Evolutionary conservation across 2,113 vertebrate species (phyloP), one percentile per base, ranked within the genome.

Genomic region (Diphyllodes magnificus): DNA sequence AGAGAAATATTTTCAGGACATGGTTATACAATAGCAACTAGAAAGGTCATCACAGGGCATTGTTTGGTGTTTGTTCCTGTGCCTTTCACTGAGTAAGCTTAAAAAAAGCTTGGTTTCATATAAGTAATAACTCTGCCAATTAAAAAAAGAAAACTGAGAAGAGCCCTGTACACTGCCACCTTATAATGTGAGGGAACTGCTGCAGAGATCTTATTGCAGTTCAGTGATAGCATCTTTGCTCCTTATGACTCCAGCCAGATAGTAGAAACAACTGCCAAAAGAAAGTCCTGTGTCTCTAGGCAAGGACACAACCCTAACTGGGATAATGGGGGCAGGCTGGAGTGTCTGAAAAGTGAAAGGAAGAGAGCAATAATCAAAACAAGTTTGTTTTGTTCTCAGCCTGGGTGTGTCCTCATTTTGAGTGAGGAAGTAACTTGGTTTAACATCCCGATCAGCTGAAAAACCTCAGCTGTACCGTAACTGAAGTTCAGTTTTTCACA

Each of bases 301-400:
- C 69, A 93, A 96, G 93, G 96, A 84, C 84, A 95, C 27, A 92
- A 78, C 40, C 54, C 17, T 65, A 49, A 68, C 24, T 60, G 27
- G 86, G 77, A 84, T 64, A 94, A 78, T 78, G 45, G 33, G 70
- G 81, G 56, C 57, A 66, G 30, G 14, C 59, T 61, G 31, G 39
- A 61, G 78, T 35, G 35, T 56, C 88, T 93, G 65, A 82, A 95
- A 97, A 97, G 70, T 57, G 86, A 97, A 97, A 96, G 86, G 45
- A 91, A 87, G 81, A 91, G 69, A 61, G 76, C 21, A 66, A 51
- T 53, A 68, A 70, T 79, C 88, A 97, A 95, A 97, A 96, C 92
- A 94, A 94, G 64, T 61, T 95, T 95, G 88, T 96, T 96, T 97
- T 97, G 53, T 59, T 94, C 89, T 94, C 27, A 76, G 31, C n/a